Evolutionary conservation across 2,113 vertebrate genomes (phyloP), one percentile per base, ranked within the genome.

Genomic region (Stigmatopora nigra): DNA sequence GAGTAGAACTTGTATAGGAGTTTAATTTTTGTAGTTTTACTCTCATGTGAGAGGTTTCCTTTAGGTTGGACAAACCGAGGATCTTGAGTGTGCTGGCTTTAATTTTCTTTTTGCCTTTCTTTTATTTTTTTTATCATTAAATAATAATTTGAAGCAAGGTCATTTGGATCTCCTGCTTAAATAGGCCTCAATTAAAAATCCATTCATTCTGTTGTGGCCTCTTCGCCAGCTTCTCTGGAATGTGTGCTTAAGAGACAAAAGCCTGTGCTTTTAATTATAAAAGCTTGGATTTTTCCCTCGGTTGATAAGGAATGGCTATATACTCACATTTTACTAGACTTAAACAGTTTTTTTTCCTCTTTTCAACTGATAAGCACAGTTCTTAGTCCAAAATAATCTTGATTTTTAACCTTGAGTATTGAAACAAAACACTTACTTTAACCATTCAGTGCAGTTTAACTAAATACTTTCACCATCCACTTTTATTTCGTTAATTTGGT

Each of bases 171-270:
- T 88, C 87, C 81, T 87, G 80, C 79, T 79, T 91, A 89, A 92
- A 90, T 88, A 83, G 88, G 82, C 82, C 84, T 84, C 88, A 87
- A 92, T 91, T 90, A 90, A 90, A 90, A 90, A 89, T 90, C 88
- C 84, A 91, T 91, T 90, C 85, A 91, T 85, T 87, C 82, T 82
- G 86, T 84, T 82, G 83, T 86, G 86, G 86, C 84, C 86, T 89
- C 82, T 85, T 83, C 77, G 36, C 78, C 83, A 82, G 79, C 71
- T 83, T 88, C 87, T 87, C 86, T 86, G 83, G 82, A 83, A 86
- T 88, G 84, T 85, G 82, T 78, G 84, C 70, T 79, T 73, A 71
- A 79, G 79, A 89, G 77, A 91, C 87, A 91, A 90, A 92, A 79
- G 85, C 83, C 78, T 84, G 78, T 81, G 86, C 86, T 85, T 89